phyloP scores from a whole-genome alignment of 2,888 invertebrate species.

The Tanytarsus gracilentus region DNA sequence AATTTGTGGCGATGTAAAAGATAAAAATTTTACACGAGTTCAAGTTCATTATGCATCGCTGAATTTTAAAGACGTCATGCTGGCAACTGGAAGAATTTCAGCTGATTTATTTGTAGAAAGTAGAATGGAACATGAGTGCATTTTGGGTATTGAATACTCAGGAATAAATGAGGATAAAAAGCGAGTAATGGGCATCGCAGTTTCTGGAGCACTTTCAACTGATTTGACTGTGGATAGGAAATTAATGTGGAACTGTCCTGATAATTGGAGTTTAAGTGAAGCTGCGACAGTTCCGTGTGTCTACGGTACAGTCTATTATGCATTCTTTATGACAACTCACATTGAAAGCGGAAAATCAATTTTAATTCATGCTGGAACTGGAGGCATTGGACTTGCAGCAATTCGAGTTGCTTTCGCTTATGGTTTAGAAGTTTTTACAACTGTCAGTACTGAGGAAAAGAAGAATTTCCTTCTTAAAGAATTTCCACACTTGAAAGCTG shows the following conservation, averaged over 20 bases:
- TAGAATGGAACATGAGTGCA: constrained; percentile 54
- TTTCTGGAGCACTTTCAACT: constrained; percentile 73
- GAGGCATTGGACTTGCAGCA: constrained; percentile 71
- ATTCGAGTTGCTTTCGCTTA: constrained; percentile 57
- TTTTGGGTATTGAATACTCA: constrained; percentile 60
- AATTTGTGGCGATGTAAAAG: constrained; percentile 31
- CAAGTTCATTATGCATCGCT: constrained; percentile 66
- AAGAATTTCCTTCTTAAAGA: constrained; percentile 50
- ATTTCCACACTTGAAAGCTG: constrained; percentile 50
- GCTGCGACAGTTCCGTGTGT: constrained; percentile 73
- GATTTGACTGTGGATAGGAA: constrained; percentile 66
- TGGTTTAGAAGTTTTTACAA: constrained; percentile 59
- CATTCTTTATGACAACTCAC: constrained; percentile 40
- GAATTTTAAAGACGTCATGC: constrained; percentile 93
- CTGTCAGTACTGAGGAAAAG: constrained; percentile 59
- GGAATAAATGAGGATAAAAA: constrained; percentile 51
- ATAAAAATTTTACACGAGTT: constrained; percentile 37
- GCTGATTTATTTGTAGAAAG: constrained; percentile 66
- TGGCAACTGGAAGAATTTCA: constrained; percentile 81
- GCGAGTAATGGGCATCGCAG: constrained; percentile 79
- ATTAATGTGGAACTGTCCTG: constrained; percentile 75
- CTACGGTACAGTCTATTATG: constrained; percentile 56
- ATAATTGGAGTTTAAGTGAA: constrained; percentile 69
- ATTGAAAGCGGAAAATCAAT: constrained; percentile 41
- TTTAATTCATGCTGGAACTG: constrained; percentile 54